A percentile compares a stretch with the other conserved stretches of the same genome.
These are phyloP conservation scores for Stegana nigrithorax DNA, from an alignment of 2,888 invertebrate species.

Conservation along the genomic window DNA sequence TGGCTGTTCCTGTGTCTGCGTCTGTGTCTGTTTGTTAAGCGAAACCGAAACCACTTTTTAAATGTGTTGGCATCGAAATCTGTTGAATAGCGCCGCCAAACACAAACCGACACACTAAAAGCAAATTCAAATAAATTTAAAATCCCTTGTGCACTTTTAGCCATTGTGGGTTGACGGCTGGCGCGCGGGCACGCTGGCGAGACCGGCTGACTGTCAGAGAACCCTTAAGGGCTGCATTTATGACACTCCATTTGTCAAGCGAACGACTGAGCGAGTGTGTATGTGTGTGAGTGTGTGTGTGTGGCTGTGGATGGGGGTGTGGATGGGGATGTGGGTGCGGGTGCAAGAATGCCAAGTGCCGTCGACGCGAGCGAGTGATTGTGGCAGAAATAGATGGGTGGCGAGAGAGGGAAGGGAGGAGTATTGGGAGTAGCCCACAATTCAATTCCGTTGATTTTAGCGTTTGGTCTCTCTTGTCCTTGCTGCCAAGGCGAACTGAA, in stretches of 20 bases:
- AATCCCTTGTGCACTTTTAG: constrained; percentile 61
- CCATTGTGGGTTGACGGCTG: constrained; percentile 18
- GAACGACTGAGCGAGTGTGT: constrained; percentile 25
- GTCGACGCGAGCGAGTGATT: too few species aligned
- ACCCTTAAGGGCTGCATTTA: constrained; percentile 61
- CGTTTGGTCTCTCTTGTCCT: constrained; percentile 28
- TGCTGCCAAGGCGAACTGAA: background rate
- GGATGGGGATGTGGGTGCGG: background rate
- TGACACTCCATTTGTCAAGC: constrained; percentile 61
- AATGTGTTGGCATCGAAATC: constrained; percentile 58
- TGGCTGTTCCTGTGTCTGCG: constrained; percentile 34
- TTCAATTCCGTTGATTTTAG: constrained; percentile 55
- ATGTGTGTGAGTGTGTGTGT: constrained; percentile 37
- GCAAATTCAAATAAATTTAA: constrained; percentile 62
- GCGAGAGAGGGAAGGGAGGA: background rate
- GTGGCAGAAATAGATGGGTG: too few species aligned
- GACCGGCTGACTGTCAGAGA: background rate
- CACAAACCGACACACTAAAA: constrained; percentile 48
- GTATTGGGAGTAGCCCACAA: constrained; percentile 32
- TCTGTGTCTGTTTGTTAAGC: constrained; percentile 37
- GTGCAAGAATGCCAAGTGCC: too few species aligned
- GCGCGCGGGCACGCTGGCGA: background rate
- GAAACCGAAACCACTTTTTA: constrained; percentile 54
- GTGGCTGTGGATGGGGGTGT: background rate
- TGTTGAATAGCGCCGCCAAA: constrained; percentile 44